phyloP scores from a whole-genome alignment of 1,140 invertebrate species.

The Subanguina moxae region DNA sequence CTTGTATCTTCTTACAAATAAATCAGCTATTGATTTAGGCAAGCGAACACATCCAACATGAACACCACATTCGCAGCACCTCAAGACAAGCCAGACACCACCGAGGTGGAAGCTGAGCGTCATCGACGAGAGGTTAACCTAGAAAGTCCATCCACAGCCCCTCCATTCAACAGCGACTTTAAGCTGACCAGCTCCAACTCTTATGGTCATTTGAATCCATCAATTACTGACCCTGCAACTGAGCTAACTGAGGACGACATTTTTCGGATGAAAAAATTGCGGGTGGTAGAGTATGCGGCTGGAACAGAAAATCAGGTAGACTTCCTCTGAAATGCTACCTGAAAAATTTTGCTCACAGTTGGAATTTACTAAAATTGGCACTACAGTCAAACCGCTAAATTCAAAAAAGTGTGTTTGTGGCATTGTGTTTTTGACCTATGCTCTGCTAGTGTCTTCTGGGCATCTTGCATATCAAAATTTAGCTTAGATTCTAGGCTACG shows the following conservation, averaged over 20 bases:
- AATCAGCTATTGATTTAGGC: background rate
- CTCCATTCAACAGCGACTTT: background rate
- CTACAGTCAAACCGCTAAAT: no score
- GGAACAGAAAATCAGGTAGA: conserved; percentile 4
- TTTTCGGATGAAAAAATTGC: conserved; percentile 45
- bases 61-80: conserved; percentile 2
- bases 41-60: background rate
- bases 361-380: no score
- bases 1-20: no score
- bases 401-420: no score
- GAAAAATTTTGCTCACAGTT: no score
- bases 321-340: no score
- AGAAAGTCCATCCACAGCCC: background rate
- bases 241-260: conserved; percentile 50
- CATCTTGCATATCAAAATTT: no score
- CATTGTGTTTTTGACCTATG: no score
- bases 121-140: background rate
- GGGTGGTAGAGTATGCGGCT: conserved; percentile 13
- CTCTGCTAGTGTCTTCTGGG: no score
- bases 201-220: conserved; percentile 21
- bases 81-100: conserved; percentile 22
- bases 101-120: conserved; percentile 3
- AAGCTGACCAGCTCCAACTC: conserved; percentile 2
- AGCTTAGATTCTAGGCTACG: no score
- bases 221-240: conserved; percentile 33